Evolutionary conservation across 2,797 vertebrate species (phyloP), one percentile per base, ranked within the genome.

Genomic region (Neosilurus mollespiculum): DNA sequence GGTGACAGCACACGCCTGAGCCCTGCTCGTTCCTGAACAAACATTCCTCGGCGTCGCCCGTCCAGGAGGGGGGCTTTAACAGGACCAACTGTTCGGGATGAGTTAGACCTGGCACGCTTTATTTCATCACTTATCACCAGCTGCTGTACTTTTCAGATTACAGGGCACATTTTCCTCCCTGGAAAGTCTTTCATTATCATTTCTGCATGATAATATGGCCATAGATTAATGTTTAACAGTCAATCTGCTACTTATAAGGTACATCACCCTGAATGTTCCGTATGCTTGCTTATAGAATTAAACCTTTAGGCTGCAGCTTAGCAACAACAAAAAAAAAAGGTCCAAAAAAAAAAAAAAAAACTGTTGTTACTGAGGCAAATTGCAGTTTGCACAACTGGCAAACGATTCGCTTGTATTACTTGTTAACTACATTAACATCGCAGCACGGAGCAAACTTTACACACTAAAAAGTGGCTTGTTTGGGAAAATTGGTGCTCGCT

Each of bases 41-140:
- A 87, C 88, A 89, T 81, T 73, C 75, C 83, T 58, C 56, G 18
- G 34, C 24, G 65, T 77, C 80, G 66, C 76, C 53, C 34, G 1
- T 73, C 70, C 81, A 71, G 72, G 30, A 58, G 65, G 70, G 67
- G 43, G 58, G 49, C 78, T 72, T 85, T 81, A 86, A 80, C n/a
- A 24, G 66, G 72, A 72, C 51, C 86, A 85, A 82, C 86, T 87
- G 86, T 85, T 84, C 76, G 54, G 69, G 73, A 83, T 53, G 62
- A 82, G 43, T 73, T 43, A 26, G 9, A 81, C 58, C 53, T 20
- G 62, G 7, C 53, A 61, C 34, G 14, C 62, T 34, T 78, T 18
- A 49, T 49, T 62, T 78, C 75, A 78, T 43, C 7, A 1, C 20
- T n/a, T 15, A 61, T 62, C 34, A 9, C 0, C 75, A 78, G 75